These are phyloP conservation scores for Rhopalosiphum padi DNA, from an alignment of 1,140 invertebrate genomes.

Conservation along the genomic window DNA sequence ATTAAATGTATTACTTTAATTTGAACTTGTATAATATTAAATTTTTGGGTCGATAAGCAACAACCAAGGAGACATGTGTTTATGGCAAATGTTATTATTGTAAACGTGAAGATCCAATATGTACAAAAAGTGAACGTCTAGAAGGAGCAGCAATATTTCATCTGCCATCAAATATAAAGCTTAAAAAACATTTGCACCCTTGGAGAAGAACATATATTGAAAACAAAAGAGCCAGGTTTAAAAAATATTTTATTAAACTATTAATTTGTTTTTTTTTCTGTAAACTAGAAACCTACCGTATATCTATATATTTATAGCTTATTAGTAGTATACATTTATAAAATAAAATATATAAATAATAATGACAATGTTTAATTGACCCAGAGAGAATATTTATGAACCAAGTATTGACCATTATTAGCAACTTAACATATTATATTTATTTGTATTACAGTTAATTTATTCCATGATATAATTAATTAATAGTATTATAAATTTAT, in stretches of 20 bases:
- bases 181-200: constrained; percentile 76
- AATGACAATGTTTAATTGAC: no score
- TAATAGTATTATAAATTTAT: no score
- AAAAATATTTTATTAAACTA: neutral
- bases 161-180: constrained; percentile 74
- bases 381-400: no score
- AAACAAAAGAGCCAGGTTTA: constrained; percentile 71
- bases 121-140: constrained; percentile 73
- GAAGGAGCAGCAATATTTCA: constrained; percentile 88
- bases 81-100: constrained; percentile 93
- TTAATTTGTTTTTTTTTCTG: neutral
- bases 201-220: constrained; percentile 88
- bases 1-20: neutral
- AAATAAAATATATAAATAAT: neutral
- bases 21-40: neutral
- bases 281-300: neutral
- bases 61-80: constrained; percentile 72
- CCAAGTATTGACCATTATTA: no score
- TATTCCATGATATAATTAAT: neutral
- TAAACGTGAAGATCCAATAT: constrained; percentile 80
- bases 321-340: neutral
- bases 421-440: no score
- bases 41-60: neutral
- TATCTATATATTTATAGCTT: no score
- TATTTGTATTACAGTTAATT: no score